Evolutionary conservation across 1,140 invertebrate genomes (phyloP), one percentile per base, ranked within the genome.

Genomic region (Cylas formicarius): DNA sequence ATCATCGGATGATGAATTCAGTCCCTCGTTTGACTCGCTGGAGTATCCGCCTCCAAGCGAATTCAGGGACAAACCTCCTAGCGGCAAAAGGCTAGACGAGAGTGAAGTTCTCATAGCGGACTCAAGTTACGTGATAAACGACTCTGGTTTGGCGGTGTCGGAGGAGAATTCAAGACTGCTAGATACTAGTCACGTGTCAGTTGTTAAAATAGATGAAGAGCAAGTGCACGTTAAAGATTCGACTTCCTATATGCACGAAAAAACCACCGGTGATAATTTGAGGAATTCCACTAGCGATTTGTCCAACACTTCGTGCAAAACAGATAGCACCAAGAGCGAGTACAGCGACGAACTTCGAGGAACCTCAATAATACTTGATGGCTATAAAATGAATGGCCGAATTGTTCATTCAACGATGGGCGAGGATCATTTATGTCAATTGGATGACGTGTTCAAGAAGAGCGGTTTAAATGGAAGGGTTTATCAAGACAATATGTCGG

Each of bases 141-240:
- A 75, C 54, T 75, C 73, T 0, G 73, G 74, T n/a, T 68, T 77
- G 53, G 75, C 75, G 42, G 65, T 61, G n/a, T 66, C 60, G 14
- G 58, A 57, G 18, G 57, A 62, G 4, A 58, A 56, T 34, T 65
- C 60, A 0, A 44, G 58, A n/a, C 43, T 60, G 13, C 48, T 67
- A 52, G 86, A 82, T 45, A 86, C 82, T 46, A 90, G 84, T 66
- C 86, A 92, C 61, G 85, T 91, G 19, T 91, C 87, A 2, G 88
- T 92, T 19, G 87, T 92, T 19, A 88, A 85, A 4, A 86, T 92
- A 1, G 87, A 86, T 42, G 84, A 86, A 48, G 80, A 84, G 50
- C 72, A 74, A 48, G 78, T 84, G 11, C 74, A 76, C 50, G 82
- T 85, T 4, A 80, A 48, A 42, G 82, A 86, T 61, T 78, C 77